Base-by-base conservation (phyloP, 2,888 invertebrate species). In the Bibio marci region DNA sequence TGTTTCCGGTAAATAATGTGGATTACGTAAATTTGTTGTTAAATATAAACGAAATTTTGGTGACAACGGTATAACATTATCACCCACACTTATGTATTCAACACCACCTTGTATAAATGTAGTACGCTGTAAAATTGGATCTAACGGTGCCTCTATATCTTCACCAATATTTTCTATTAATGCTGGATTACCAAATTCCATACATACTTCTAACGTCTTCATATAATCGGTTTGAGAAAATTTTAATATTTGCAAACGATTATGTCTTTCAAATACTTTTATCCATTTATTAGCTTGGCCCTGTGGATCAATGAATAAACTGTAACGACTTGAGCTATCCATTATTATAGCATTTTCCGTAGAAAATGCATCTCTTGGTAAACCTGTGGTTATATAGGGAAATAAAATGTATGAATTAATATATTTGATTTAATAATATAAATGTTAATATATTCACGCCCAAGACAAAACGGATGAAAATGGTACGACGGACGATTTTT, bases 201-300 rank as follows among this genome's bases (percentile, higher is more conserved):
- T 64, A 1, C 76, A 73, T 36, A 79, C 71, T 47, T 80, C 79
- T 37, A 82, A 53, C 3, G 57, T 38, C 43, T 54, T 59, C 58
- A 62, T 61, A 40, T 59, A 63, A 43, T 59, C 54, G 14, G 51
- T 39, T 45, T 63, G 62, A 38, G 57, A 59, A 38, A 61, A 61
- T 43, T 62, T 59, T 3, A 61, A 55, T 2, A 54, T 51, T 19
- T 50, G 53, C 2, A 62, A 41, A 0, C 55, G 55, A 50, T 62
- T 59, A 32, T 53, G 48, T 44, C 64, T 56, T 55, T 87, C 90
- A 80, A 85, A 80, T 49, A 82, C 82, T 48, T 83, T 76, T 27
- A 91, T 76, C 90, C 90, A 91, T 55, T 83, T 85, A 54, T 87
- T 87, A 25, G 90, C 91, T 56, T 91, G 90, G 10, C 80, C 81